phyloP scores from a whole-genome alignment of 2,113 vertebrate genomes.

The Callionymus lyra region DNA sequence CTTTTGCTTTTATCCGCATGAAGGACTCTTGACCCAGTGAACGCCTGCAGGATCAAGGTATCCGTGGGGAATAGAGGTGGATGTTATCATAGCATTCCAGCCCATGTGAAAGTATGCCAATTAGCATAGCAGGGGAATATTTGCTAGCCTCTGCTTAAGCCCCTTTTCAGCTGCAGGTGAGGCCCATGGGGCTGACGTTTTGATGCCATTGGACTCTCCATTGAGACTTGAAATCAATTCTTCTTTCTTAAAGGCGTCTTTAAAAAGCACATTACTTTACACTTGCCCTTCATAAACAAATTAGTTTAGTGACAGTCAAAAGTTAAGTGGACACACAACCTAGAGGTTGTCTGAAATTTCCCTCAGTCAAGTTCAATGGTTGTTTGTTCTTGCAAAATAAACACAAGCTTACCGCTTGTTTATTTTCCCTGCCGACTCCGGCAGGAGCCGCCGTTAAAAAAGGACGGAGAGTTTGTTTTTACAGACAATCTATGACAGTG shows the following conservation, averaged over 20 bases:
- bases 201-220: conserved; percentile 24
- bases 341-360: conserved; percentile 13
- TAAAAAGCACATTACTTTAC: not conserved
- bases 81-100: conserved; percentile 61
- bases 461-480: conserved; percentile 6
- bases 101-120: conserved; percentile 53
- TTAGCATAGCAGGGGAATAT: conserved; percentile 55
- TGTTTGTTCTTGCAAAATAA: conserved; percentile 35
- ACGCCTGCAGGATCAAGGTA: conserved; percentile 50
- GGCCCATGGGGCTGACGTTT: conserved; percentile 12
- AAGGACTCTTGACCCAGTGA: conserved; percentile 52
- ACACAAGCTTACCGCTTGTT: conserved; percentile 23
- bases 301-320: not conserved
- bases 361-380: conserved; percentile 43
- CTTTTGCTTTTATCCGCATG: conserved; percentile 47
- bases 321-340: conserved; percentile 3
- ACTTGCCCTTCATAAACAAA: no score
- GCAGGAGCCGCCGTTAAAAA: conserved; percentile 1
- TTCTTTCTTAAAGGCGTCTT: conserved; percentile 13
- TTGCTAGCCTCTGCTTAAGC: conserved; percentile 29
- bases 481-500: conserved; percentile 2
- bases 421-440: conserved; percentile 14
- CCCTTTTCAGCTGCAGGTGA: conserved; percentile 10
- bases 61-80: conserved; percentile 44
- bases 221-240: conserved; percentile 23